Evolutionary conservation across 30 jellyfish, hydroid and myxozoan species (phyloP).

Genomic region (Haliclystus octoradiatus): DNA sequence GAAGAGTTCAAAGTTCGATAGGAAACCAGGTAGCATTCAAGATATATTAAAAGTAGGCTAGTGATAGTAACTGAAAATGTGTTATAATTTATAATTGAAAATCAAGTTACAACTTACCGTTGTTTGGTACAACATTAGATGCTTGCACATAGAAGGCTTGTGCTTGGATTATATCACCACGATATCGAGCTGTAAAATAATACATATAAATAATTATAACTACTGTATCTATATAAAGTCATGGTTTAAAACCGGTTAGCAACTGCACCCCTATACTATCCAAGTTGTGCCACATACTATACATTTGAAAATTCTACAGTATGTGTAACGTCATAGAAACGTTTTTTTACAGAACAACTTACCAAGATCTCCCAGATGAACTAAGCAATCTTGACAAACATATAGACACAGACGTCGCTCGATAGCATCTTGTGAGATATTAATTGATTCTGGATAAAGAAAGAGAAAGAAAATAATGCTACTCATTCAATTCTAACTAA

Average conservation of each 20-base stretch:
- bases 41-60: too few species aligned
- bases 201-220: not conserved
- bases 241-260: too few species aligned
- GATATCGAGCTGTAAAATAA: conserved; percentile 69
- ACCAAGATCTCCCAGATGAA: conserved; percentile 97
- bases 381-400: conserved; percentile 86
- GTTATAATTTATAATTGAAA: too few species aligned
- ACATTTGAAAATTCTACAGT: too few species aligned
- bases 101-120: conserved; percentile 25
- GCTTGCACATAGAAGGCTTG: conserved; percentile 70
- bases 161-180: conserved; percentile 66
- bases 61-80: not conserved
- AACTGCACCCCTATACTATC: too few species aligned
- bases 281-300: too few species aligned
- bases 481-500: too few species aligned
- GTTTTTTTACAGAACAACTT: not conserved
- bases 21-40: too few species aligned
- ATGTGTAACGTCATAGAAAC: too few species aligned
- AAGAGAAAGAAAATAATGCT: not conserved
- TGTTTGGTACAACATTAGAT: conserved; percentile 64
- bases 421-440: not conserved
- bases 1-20: too few species aligned
- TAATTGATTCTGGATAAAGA: not conserved
- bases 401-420: conserved; percentile 48
- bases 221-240: too few species aligned